Base-by-base conservation (phyloP, 2,113 vertebrate species). In the Paraplagusia blochii region DNA sequence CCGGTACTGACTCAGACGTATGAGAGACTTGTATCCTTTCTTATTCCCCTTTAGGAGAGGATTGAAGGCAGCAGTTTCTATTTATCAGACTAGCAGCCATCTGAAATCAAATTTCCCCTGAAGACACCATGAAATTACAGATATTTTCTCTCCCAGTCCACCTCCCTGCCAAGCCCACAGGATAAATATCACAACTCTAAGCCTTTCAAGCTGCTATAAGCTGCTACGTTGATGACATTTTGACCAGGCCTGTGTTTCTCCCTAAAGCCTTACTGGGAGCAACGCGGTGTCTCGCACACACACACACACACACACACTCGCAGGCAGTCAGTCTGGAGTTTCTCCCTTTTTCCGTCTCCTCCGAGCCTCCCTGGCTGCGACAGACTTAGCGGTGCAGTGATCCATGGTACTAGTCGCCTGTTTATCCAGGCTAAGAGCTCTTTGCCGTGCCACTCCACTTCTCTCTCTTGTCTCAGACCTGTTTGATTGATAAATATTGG, bases 111-210 rank as follows among this genome's bases (percentile, higher is more conserved):
- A 91, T 90, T 90, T 88, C 84, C 89, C 90, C 88, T 72, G 87
- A 90, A 90, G 88, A 88, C 85, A 89, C 87, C 83, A 80, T 91
- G 89, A 91, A 91, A 91, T 90, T 90, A 90, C 89, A 88, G 80
- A 85, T 89, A 89, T 87, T 87, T 84, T 84, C 81, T 85, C 80
- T 79, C 85, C 82, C 80, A 74, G 74, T 87, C 77, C 84, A 85
- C 83, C 79, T 80, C 81, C 66, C 70, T 62, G 70, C 77, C 75
- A 79, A 88, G 84, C 88, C 89, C 87, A 87, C 76, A 80, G 87
- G 88, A 90, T 88, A 90, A 89, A 90, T 90, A 89, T 89, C 87
- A 89, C 85, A 88, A 87, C 83, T 90, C 84, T 85, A 90, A 90
- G 88, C 88, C 87, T 87, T 88, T 88, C 85, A 87, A 89, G 85